A percentile compares a stretch with the other conserved stretches of the same genome.
Evolutionary conservation across 2,888 invertebrate genomes (phyloP).

Genomic region (Protophormia terraenovae): DNA sequence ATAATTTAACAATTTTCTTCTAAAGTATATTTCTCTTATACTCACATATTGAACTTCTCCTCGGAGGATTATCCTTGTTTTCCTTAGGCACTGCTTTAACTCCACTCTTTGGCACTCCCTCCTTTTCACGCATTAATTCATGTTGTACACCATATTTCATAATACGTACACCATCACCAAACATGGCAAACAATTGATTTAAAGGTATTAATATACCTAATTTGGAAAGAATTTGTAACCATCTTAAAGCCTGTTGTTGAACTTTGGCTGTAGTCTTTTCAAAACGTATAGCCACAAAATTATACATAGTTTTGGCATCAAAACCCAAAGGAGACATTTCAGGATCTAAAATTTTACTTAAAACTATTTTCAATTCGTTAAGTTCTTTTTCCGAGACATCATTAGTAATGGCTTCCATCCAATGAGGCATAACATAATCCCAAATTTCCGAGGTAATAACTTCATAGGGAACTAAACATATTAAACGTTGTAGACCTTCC

Average conservation of each 20-base stretch:
- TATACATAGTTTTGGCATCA: constrained; percentile 96
- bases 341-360: constrained; percentile 97
- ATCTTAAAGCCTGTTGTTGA: constrained; percentile 93
- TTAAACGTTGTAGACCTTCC: constrained; percentile 95
- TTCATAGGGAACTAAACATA: constrained; percentile 98
- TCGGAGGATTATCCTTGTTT: constrained; percentile 79
- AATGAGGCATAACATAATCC: constrained; percentile 99
- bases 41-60: constrained; percentile 84
- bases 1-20: neutral
- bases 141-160: constrained; percentile 84
- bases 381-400: constrained; percentile 95
- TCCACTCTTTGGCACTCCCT: constrained; percentile 75
- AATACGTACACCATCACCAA: constrained; percentile 91
- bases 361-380: constrained; percentile 90
- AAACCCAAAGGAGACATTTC: constrained; percentile 97
- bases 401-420: constrained; percentile 98
- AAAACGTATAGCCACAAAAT: constrained; percentile 94
- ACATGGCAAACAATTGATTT: constrained; percentile 92
- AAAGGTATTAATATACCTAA: constrained; percentile 95
- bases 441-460: constrained; percentile 97
- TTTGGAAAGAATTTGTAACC: constrained; percentile 93
- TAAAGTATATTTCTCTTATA: constrained; percentile 15
- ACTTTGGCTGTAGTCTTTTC: constrained; percentile 89
- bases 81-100: constrained; percentile 78
- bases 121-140: constrained; percentile 81